These are phyloP conservation scores for Chinchilla lanigera DNA, from an alignment of 2,113 vertebrate genomes.

Conservation along the genomic window DNA sequence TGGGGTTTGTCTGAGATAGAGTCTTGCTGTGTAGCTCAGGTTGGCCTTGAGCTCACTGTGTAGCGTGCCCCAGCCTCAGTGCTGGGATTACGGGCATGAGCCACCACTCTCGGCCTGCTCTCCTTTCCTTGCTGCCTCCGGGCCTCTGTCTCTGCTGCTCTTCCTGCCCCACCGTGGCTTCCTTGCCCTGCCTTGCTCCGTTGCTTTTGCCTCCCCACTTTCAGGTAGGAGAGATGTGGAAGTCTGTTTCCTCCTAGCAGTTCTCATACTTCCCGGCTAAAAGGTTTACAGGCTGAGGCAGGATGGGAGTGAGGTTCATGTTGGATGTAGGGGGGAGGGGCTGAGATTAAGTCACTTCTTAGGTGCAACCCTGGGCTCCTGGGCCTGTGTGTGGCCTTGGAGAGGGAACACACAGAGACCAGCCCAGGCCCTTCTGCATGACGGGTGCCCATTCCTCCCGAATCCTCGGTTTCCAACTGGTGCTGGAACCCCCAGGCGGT, in stretches of 20 bases:
- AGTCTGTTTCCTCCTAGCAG: not conserved
- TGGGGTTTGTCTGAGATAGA: not conserved
- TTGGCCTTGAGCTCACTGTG: not conserved
- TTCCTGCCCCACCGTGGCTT: no score
- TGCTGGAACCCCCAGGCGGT: not conserved
- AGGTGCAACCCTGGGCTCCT: not conserved
- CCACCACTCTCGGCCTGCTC: not conserved
- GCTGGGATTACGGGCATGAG: not conserved
- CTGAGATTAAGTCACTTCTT: not conserved
- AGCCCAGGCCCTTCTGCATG: not conserved
- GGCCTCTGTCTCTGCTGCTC: not conserved
- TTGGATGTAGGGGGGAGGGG: not conserved
- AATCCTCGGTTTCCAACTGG: not conserved
- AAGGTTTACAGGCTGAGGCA: not conserved
- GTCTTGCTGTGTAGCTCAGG: not conserved
- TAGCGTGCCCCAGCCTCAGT: not conserved
- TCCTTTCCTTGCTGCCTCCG: not conserved
- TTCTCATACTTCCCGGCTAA: not conserved
- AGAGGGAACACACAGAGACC: not conserved
- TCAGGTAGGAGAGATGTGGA: not conserved
- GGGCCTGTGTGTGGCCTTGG: not conserved
- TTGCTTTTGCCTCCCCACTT: not conserved
- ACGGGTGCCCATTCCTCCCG: not conserved
- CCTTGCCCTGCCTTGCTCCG: accelerated
- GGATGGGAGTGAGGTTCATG: not conserved